phyloP scores from a whole-genome alignment of 2,888 invertebrate species.

The Crematogaster levior region DNA sequence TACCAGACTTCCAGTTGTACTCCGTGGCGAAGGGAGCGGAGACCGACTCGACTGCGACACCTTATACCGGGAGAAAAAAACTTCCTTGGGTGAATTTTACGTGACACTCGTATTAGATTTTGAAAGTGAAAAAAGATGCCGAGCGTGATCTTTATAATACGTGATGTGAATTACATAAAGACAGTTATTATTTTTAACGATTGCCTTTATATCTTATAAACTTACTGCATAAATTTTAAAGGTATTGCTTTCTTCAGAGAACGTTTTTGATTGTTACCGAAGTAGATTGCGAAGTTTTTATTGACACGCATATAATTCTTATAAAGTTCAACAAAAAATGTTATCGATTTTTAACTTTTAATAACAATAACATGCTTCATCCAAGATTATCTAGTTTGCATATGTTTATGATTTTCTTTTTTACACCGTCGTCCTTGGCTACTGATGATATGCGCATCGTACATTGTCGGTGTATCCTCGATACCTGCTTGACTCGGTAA shows the following conservation, averaged over 20 bases:
- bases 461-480: slow-evolving; percentile 67
- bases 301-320: background rate
- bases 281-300: background rate
- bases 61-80: slow-evolving; percentile 58
- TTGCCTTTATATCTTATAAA: background rate
- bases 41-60: slow-evolving; percentile 61
- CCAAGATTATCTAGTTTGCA: background rate
- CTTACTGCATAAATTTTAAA: background rate
- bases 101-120: background rate
- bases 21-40: slow-evolving; percentile 31
- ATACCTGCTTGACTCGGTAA: slow-evolving; percentile 76
- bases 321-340: background rate
- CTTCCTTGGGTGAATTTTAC: background rate
- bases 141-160: background rate
- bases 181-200: background rate
- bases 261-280: background rate
- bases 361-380: background rate
- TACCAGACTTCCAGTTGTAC: slow-evolving; percentile 75
- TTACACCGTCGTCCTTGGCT: slow-evolving; percentile 55
- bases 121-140: background rate
- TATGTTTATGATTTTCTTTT: slow-evolving; percentile 3
- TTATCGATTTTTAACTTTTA: background rate
- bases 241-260: background rate
- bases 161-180: slow-evolving; percentile 2
- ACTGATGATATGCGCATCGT: slow-evolving; percentile 68